These are phyloP conservation scores for Sinella curviseta DNA, from an alignment of 1,140 invertebrate genomes.

Conservation along the genomic window DNA sequence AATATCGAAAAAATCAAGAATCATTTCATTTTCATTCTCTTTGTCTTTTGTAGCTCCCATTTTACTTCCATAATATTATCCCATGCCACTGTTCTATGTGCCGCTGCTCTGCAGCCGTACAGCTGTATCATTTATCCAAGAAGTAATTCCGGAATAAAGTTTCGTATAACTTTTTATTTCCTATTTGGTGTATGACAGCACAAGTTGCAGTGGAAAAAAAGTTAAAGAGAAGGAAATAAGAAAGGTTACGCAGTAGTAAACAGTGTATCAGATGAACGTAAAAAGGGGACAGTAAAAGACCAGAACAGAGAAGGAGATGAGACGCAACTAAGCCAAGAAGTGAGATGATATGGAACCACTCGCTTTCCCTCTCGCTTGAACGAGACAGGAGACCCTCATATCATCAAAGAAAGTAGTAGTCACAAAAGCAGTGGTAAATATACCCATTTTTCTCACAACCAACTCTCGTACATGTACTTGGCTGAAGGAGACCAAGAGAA, in stretches of 20 bases:
- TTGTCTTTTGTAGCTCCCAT: neutral
- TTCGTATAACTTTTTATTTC: slow-evolving; percentile 20
- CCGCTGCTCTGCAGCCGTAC: neutral
- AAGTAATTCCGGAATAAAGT: neutral
- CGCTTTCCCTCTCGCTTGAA: slow-evolving; percentile 11
- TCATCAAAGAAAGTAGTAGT: slow-evolving; percentile 8
- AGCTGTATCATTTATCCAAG: neutral
- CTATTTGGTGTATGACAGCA: slow-evolving; percentile 17
- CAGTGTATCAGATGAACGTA: slow-evolving; percentile 25
- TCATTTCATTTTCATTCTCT: slow-evolving; percentile 16
- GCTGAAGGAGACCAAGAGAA: neutral
- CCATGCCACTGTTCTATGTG: neutral
- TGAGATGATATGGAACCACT: slow-evolving; percentile 38
- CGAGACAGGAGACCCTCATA: neutral
- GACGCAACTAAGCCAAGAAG: slow-evolving; percentile 17
- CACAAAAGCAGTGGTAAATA: neutral
- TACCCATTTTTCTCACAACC: too few species aligned
- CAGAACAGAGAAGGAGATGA: slow-evolving; percentile 17
- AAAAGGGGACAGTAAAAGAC: slow-evolving; percentile 23
- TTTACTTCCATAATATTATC: neutral
- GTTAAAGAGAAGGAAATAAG: slow-evolving; percentile 10
- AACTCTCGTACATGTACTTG: too few species aligned
- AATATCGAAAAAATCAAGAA: neutral
- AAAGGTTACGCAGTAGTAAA: slow-evolving; percentile 19
- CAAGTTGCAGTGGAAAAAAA: neutral